Conservation (phyloP, 2,888 invertebrate species). For the Drymonia ruficornis region DNA sequence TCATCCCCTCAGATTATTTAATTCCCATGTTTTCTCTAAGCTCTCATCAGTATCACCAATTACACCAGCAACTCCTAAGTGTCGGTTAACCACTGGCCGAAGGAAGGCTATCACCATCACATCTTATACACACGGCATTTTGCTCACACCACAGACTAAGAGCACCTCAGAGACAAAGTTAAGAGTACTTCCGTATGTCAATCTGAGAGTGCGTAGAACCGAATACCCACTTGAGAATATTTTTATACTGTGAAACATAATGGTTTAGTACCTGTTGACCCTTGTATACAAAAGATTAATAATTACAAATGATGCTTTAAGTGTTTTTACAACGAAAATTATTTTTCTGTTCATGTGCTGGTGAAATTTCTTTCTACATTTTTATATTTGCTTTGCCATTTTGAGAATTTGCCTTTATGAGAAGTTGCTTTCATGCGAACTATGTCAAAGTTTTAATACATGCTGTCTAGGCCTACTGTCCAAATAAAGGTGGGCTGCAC, state of each 20-base stretch:
- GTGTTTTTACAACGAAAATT: neutral
- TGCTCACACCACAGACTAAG: neutral
- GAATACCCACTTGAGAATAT: neutral
- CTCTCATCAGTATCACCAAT: neutral
- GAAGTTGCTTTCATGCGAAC: no score
- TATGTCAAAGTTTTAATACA: no score
- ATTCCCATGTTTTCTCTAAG: neutral
- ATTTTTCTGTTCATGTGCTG: neutral
- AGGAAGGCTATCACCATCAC: neutral
- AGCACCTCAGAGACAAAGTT: neutral
- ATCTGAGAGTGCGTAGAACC: neutral
- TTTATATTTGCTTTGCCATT: no score
- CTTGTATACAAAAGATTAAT: neutral
- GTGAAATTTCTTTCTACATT: neutral
- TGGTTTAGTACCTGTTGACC: neutral
- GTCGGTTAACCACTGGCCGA: neutral
- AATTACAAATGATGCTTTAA: neutral
- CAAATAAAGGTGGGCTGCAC: no score
- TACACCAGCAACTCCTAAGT: neutral
- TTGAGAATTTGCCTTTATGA: no score
- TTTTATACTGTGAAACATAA: constrained; percentile 3
- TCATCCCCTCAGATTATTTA: no score
- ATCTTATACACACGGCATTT: neutral
- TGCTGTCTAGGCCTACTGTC: no score
- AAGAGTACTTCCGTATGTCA: constrained; percentile 5